Evolutionary conservation across 2,888 invertebrate genomes (phyloP).

Genomic region (Nysson spinosus): DNA sequence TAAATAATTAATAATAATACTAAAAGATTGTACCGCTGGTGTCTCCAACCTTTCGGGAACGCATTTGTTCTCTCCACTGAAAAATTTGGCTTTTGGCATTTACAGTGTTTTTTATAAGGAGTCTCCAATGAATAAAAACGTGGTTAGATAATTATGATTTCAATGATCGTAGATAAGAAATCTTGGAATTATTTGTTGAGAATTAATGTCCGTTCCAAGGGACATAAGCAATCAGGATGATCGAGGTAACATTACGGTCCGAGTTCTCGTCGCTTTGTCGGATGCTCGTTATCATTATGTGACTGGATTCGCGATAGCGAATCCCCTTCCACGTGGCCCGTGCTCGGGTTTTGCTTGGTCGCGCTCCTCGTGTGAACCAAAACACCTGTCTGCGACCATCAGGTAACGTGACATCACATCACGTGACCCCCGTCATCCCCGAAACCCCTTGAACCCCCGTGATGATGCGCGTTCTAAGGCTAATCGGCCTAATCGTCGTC

Average conservation of each 20-base stretch:
- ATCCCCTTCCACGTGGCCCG: slow-evolving; percentile 27
- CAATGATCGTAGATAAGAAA: background rate
- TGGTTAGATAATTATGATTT: too few relatives aligned
- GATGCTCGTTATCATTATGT: slow-evolving; percentile 57
- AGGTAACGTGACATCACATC: slow-evolving; percentile 71
- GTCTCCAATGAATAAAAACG: too few relatives aligned
- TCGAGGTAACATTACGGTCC: slow-evolving; percentile 26
- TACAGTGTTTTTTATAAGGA: too few relatives aligned
- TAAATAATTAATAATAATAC: too few relatives aligned
- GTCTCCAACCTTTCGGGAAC: too few relatives aligned
- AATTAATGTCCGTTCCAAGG: background rate
- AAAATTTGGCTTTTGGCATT: too few relatives aligned
- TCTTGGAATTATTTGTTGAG: slow-evolving; percentile 1
- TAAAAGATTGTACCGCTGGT: too few relatives aligned
- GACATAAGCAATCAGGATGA: slow-evolving; percentile 27
- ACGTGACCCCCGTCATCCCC: slow-evolving; percentile 56
- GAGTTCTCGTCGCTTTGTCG: slow-evolving; percentile 36
- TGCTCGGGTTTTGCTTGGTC: slow-evolving; percentile 21
- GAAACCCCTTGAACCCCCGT: slow-evolving; percentile 22
- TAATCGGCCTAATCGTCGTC: slow-evolving; percentile 66
- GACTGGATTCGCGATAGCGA: slow-evolving; percentile 57
- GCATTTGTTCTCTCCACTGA: too few relatives aligned
- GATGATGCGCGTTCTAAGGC: slow-evolving; percentile 47
- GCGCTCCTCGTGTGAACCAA: slow-evolving; percentile 56
- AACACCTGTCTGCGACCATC: slow-evolving; percentile 60